Conservation (phyloP, 2,113 vertebrate genomes). For the Nibea albiflora region DNA sequence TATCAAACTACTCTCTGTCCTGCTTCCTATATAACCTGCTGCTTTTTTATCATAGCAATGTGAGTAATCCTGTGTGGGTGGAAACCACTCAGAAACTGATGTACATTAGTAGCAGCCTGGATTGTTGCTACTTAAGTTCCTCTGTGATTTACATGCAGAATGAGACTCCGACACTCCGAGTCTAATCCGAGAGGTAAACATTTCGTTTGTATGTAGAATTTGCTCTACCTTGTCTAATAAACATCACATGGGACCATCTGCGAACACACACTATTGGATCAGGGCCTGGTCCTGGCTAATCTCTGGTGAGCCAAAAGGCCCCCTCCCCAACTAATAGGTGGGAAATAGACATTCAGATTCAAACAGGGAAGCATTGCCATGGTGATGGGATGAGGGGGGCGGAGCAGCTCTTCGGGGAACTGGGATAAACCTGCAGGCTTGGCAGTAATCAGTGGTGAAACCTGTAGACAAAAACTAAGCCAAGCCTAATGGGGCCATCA, state of each 20-base stretch:
- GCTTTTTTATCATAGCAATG: constrained; percentile 20
- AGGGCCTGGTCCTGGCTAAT: constrained; percentile 9
- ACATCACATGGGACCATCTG: constrained; percentile 33
- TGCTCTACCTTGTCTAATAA: constrained; percentile 7
- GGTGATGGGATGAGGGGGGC: constrained; percentile 59
- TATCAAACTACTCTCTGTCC: constrained; percentile 6
- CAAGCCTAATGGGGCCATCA: constrained; percentile 46
- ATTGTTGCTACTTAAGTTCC: constrained; percentile 42
- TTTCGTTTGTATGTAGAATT: constrained; percentile 8
- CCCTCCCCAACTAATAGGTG: constrained; percentile 34
- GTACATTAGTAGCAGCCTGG: constrained; percentile 28
- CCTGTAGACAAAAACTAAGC: constrained; percentile 65
- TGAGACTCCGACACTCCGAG: constrained; percentile 13
- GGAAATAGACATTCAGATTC: constrained; percentile 50
- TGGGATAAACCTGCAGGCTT: constrained; percentile 52
- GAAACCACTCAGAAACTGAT: constrained; percentile 44
- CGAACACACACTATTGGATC: not conserved
- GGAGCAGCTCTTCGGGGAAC: constrained; percentile 50
- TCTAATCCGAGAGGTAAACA: constrained; percentile 35
- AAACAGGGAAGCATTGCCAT: constrained; percentile 65
- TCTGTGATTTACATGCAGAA: constrained; percentile 34
- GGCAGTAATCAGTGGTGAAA: constrained; percentile 59
- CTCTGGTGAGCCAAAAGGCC: constrained; percentile 15
- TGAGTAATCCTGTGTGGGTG: constrained; percentile 38
- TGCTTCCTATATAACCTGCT: constrained; percentile 20